A percentile compares a stretch with the other conserved stretches of the same genome.
Conservation (phyloP, 2,113 vertebrate species). For the Pan paniscus region DNA sequence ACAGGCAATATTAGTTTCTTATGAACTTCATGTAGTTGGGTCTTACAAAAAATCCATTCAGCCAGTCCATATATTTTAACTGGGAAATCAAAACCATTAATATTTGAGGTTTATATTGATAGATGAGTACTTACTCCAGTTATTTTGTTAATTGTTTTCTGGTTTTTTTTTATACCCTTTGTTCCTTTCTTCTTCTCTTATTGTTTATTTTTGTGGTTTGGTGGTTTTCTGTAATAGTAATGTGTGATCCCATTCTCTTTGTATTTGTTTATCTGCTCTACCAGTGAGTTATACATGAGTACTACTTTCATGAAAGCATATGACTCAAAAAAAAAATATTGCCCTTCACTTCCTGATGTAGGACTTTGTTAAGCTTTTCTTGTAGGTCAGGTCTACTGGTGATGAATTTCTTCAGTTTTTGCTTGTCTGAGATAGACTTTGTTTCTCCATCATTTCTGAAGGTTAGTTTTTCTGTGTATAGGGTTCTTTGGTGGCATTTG, state of each 20-base stretch:
- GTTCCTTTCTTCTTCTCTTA: not conserved
- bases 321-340: not conserved
- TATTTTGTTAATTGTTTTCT: not conserved
- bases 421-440: not conserved
- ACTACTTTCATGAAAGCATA: no score
- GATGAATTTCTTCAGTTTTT: not conserved
- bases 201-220: not conserved
- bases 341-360: not conserved
- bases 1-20: not conserved
- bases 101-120: not conserved
- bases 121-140: not conserved
- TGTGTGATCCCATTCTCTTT: not conserved
- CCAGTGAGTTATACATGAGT: not conserved
- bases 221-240: not conserved
- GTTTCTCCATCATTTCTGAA: not conserved
- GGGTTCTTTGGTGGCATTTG: not conserved
- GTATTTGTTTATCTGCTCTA: not conserved
- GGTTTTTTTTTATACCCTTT: not conserved
- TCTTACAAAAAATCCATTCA: not conserved
- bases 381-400: not conserved
- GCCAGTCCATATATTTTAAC: not conserved
- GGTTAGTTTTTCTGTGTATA: not conserved
- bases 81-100: not conserved
- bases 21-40: no score
- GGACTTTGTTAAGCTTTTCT: not conserved